phyloP scores from a whole-genome alignment of 2,888 invertebrate genomes.

The Pachydiplax longipennis region DNA sequence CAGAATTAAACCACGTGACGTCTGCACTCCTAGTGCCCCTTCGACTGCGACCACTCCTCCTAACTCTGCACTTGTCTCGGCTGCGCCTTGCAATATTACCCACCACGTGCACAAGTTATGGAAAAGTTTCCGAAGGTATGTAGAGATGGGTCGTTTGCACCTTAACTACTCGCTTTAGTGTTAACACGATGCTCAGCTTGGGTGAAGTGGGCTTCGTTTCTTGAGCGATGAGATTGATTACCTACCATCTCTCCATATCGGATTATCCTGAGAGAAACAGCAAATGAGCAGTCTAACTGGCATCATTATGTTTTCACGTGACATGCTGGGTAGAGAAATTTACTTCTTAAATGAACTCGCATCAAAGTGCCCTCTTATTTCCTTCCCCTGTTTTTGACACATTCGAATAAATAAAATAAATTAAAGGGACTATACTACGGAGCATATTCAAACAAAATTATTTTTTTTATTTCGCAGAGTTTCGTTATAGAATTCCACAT shows the following conservation, averaged over 20 bases:
- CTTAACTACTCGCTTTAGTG: background rate
- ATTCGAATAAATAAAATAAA: too few species aligned
- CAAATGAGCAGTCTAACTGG: too few species aligned
- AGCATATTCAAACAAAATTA: too few species aligned
- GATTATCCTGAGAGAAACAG: background rate
- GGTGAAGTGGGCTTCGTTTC: background rate
- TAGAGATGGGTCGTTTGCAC: background rate
- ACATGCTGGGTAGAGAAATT: too few species aligned
- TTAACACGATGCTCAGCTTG: background rate
- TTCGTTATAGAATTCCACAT: too few species aligned
- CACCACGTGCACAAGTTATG: background rate
- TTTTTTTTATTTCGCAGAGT: too few species aligned
- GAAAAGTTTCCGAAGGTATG: background rate
- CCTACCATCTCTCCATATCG: background rate
- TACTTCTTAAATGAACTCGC: too few species aligned
- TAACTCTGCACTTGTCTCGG: background rate
- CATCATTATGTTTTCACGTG: background rate
- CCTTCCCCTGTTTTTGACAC: too few species aligned
- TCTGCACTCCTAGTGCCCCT: background rate
- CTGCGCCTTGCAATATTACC: background rate
- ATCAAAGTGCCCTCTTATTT: too few species aligned
- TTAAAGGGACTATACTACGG: too few species aligned
- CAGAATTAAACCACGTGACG: slow-evolving; percentile 8
- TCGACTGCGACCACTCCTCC: background rate
- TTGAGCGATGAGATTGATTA: background rate